Evolutionary conservation across 1,140 invertebrate species (phyloP).

Genomic region (Nasonia giraulti): DNA sequence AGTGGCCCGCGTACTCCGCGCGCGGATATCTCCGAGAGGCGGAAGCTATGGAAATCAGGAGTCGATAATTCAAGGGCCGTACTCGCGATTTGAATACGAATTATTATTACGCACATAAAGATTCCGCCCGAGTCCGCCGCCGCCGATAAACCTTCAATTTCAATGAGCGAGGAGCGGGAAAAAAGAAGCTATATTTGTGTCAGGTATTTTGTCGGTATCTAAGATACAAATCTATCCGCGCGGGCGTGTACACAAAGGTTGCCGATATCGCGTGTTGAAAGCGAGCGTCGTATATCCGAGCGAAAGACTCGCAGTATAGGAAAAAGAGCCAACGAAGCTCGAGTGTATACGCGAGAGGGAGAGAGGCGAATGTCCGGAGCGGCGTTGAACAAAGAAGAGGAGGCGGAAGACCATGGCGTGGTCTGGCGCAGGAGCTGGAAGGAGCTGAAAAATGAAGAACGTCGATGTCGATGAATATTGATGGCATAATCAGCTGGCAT

Average conservation of each 20-base stretch:
- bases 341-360: too few relatives aligned
- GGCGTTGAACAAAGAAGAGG: too few relatives aligned
- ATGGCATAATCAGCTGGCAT: constrained; percentile 20
- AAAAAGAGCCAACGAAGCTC: too few relatives aligned
- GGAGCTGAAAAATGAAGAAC: not conserved
- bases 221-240: too few relatives aligned
- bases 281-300: too few relatives aligned
- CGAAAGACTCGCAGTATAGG: too few relatives aligned
- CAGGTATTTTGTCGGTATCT: too few relatives aligned
- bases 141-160: not conserved
- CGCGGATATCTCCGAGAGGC: not conserved
- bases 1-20: not conserved
- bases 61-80: not conserved
- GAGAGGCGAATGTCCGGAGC: not conserved
- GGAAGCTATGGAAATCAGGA: not conserved
- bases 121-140: too few relatives aligned
- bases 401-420: not conserved
- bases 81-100: not conserved
- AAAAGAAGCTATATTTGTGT: too few relatives aligned
- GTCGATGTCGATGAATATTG: constrained; percentile 1
- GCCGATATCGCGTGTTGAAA: too few relatives aligned
- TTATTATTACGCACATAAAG: not conserved
- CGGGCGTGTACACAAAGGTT: too few relatives aligned
- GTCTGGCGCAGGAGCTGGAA: not conserved
- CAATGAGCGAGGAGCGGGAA: too few relatives aligned